Conservation (phyloP, 2,888 invertebrate species). For the Macroteleia sp. region DNA sequence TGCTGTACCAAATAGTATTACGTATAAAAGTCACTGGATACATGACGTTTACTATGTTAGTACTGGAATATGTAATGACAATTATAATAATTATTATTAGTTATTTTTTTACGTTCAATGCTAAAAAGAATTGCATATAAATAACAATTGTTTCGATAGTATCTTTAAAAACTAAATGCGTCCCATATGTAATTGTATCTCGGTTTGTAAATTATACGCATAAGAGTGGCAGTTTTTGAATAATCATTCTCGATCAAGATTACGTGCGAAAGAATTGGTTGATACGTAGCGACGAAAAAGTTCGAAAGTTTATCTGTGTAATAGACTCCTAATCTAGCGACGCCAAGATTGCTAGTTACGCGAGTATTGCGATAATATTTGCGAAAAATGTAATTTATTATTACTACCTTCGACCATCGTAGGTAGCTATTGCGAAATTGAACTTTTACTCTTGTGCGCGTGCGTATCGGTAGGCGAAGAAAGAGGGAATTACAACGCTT, state of each 20-base stretch:
- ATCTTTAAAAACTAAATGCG: slow-evolving; percentile 21
- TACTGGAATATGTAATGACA: no score
- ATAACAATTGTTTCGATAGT: slow-evolving; percentile 11
- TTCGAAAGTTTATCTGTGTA: slow-evolving; percentile 45
- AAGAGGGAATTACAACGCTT: slow-evolving; percentile 63
- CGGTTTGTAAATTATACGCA: slow-evolving; percentile 34
- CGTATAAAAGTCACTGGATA: no score
- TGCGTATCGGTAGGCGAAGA: slow-evolving; percentile 58
- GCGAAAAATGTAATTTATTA: slow-evolving; percentile 66
- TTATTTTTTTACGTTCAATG: no score
- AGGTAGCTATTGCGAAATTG: slow-evolving; percentile 64
- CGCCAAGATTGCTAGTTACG: slow-evolving; percentile 57
- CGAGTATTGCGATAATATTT: slow-evolving; percentile 64
- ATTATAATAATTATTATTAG: no score
- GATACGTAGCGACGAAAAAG: slow-evolving; percentile 37
- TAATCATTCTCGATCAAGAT: slow-evolving; percentile 35
- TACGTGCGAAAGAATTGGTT: slow-evolving; percentile 30
- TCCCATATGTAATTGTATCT: slow-evolving; percentile 7
- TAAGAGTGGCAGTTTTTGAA: slow-evolving; percentile 31
- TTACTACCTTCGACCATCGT: slow-evolving; percentile 62
- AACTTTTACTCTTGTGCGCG: slow-evolving; percentile 65
- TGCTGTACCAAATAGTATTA: no score
- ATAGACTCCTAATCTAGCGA: slow-evolving; percentile 46
- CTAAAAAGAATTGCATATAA: slow-evolving; percentile 5
- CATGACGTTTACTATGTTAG: no score